Conservation (phyloP, 2,113 vertebrate genomes). For the Aegithalos caudatus region DNA sequence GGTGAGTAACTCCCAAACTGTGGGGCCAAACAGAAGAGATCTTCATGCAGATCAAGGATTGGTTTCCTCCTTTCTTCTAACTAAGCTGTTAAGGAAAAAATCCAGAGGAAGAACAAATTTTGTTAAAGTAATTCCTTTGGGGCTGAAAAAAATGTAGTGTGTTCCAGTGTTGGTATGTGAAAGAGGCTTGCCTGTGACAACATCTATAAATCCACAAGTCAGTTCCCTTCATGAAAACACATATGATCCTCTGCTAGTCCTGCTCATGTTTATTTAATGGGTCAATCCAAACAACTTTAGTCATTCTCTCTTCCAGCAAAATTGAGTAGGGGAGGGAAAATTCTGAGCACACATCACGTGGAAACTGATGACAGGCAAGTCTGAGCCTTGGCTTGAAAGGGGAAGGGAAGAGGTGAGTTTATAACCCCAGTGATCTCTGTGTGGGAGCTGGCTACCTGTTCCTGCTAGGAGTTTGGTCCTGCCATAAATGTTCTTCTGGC, state of each 20-base stretch:
- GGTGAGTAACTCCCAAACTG: not conserved
- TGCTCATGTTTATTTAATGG: not conserved
- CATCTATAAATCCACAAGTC: not conserved
- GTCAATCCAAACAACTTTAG: not conserved
- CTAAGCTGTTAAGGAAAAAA: not conserved
- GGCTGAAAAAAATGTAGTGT: not conserved
- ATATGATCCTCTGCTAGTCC: not conserved
- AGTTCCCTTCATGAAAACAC: not conserved
- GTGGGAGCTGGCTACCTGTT: not conserved
- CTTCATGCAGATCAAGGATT: not conserved
- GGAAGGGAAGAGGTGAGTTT: not conserved
- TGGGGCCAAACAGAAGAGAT: not conserved
- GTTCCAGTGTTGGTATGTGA: not conserved
- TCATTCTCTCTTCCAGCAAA: not conserved
- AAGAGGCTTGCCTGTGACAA: conserved; percentile 4
- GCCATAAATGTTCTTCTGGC: not conserved
- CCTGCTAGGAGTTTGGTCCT: not conserved
- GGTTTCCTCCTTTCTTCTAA: not conserved
- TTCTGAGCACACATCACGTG: not conserved
- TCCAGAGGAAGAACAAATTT: not conserved
- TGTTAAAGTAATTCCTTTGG: not conserved
- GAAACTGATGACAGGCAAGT: not conserved
- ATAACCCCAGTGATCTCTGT: not conserved
- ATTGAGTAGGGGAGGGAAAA: not conserved
- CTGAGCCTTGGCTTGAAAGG: not conserved